Percentiles rank a stretch among this genome's conserved stretches.
Evolutionary conservation across 2,113 vertebrate genomes (phyloP).

Genomic region (Ploceus nigricollis): DNA sequence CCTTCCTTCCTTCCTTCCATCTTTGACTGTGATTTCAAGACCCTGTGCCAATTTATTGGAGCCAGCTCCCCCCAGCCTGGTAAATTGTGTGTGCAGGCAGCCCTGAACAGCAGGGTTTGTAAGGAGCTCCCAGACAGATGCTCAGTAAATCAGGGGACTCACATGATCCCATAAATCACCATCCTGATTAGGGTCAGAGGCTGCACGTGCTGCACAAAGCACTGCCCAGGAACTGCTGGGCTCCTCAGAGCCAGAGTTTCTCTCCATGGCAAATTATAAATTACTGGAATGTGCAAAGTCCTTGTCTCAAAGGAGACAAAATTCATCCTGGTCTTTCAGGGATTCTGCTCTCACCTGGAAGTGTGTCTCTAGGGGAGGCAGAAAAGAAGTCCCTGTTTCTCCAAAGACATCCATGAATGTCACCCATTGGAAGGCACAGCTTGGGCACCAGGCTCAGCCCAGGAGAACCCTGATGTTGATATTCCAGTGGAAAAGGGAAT

Average conservation of each 20-base stretch:
- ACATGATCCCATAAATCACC: not conserved
- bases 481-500: not conserved
- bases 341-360: not conserved
- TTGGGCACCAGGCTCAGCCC: not conserved
- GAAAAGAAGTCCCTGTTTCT: not conserved
- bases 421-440: not conserved
- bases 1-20: too few relatives aligned
- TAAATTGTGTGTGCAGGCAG: not conserved
- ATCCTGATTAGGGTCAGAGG: not conserved
- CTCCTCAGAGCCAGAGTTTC: not conserved
- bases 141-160: not conserved
- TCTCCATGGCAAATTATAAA: not conserved
- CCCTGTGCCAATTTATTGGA: not conserved
- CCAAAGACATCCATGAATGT: not conserved
- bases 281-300: not conserved
- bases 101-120: not conserved
- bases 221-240: not conserved
- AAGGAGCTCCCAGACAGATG: not conserved
- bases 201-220: not conserved
- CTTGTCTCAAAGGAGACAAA: not conserved
- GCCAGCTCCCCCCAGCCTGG: not conserved
- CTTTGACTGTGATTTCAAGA: not conserved
- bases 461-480: not conserved
- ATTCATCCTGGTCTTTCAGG: not conserved
- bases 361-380: not conserved